phyloP scores from a whole-genome alignment of 2,797 vertebrate genomes.

The Acanthurus lineatus region DNA sequence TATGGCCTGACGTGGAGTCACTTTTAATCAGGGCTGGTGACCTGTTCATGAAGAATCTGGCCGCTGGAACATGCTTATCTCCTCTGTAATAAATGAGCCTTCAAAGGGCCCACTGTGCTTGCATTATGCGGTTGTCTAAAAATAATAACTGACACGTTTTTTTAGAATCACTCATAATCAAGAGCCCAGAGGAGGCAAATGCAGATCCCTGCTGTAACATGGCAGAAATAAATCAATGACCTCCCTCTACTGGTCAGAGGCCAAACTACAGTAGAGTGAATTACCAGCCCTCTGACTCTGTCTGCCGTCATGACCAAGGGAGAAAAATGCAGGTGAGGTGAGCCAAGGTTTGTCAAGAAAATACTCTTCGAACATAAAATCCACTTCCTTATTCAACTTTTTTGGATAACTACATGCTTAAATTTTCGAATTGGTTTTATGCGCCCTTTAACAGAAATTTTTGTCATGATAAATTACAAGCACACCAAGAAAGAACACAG shows the following conservation, averaged over 20 bases:
- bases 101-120: conserved; percentile 74
- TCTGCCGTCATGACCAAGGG: conserved; percentile 27
- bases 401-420: not conserved
- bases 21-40: conserved; percentile 84
- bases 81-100: conserved; percentile 83
- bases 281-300: conserved; percentile 38
- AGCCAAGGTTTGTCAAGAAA: conserved; percentile 30
- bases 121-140: conserved; percentile 85
- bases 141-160: conserved; percentile 88
- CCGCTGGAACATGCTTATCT: conserved; percentile 83
- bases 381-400: conserved; percentile 7
- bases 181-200: conserved; percentile 67
- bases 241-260: conserved; percentile 86
- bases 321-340: conserved; percentile 20
- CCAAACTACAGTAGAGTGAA: conserved; percentile 78
- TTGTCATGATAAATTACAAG: conserved; percentile 1
- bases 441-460: not conserved
- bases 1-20: conserved; percentile 84
- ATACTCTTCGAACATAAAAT: conserved; percentile 13
- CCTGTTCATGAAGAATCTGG: conserved; percentile 81
- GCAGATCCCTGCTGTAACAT: conserved; percentile 68
- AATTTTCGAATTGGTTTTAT: conserved; percentile 10
- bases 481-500: not conserved
- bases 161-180: conserved; percentile 83
- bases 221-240: conserved; percentile 83